phyloP scores from a whole-genome alignment of 2,888 invertebrate genomes.

The Drosophila colorata region DNA sequence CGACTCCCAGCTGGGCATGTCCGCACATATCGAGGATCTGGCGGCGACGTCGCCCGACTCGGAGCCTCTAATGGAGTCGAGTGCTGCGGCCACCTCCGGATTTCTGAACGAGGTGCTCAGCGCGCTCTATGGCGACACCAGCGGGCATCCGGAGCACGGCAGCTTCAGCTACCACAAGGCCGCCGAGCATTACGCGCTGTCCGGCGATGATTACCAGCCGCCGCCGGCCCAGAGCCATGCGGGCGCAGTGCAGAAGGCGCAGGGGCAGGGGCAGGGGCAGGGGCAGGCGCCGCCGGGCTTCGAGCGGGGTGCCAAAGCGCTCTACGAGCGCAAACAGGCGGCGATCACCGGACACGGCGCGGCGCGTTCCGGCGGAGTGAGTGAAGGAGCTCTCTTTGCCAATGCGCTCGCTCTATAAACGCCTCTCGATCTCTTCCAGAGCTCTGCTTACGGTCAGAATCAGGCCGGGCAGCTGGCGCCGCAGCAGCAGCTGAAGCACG shows the following conservation, averaged over 20 bases:
- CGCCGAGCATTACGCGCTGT: conserved; percentile 82
- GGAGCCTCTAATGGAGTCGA: neutral
- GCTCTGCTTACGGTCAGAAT: neutral
- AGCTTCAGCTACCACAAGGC: conserved; percentile 75
- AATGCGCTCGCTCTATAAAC: neutral
- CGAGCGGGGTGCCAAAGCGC: conserved; percentile 42
- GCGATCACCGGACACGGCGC: neutral
- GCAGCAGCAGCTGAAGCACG: neutral
- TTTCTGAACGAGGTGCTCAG: conserved; percentile 72
- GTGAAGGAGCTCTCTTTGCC: conserved; percentile 7
- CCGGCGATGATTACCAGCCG: conserved; percentile 60
- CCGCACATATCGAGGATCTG: conserved; percentile 7
- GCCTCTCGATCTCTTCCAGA: conserved; percentile 2
- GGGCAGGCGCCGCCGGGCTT: conserved; percentile 46
- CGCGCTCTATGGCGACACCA: conserved; percentile 71
- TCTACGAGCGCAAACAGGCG: conserved; percentile 43
- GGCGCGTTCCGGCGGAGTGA: conserved; percentile 35
- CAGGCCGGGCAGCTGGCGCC: too few relatives aligned
- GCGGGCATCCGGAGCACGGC: conserved; percentile 70
- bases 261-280: conserved; percentile 21
- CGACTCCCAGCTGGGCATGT: conserved; percentile 19
- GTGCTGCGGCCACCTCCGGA: neutral
- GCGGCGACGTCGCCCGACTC: neutral
- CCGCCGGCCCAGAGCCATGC: neutral
- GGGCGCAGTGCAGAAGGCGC: conserved; percentile 1